Base-by-base conservation (phyloP, 2,797 vertebrate species). In the Cyclura pinguis region DNA sequence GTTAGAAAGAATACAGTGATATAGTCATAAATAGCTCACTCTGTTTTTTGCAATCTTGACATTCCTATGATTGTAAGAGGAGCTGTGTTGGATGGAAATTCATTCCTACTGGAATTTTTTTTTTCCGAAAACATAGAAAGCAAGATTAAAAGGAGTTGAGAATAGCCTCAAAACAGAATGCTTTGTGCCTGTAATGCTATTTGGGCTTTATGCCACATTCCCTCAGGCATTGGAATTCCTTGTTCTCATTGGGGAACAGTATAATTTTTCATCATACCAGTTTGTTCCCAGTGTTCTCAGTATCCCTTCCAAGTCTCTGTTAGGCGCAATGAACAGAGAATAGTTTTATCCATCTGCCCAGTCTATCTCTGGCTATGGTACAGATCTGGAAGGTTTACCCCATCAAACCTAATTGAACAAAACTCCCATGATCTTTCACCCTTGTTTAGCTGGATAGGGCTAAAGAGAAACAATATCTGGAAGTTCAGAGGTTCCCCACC, bases 11-110 rank as follows among this genome's bases (percentile, higher is more conserved):
- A 27, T 24, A 27, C 20, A 38, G 38, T 38, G 20, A 59, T 14
- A 59, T 38, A 62, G 73, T 93, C 87, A 92, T 91, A 84, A 95
- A 92, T 94, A 93, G 47, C 94, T 94, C 87, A 93, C 95, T 92
- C 91, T 57, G 80, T 92, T 72, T 80, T 93, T 89, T 90, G 77
- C 73, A 85, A 76, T 57, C 1, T 93, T 74, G 9, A 89, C 92
- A 90, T 89, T 94, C 80, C 42, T 92, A 84, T 80, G 74, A 92
- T 85, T 88, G 88, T 0, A 0, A 38, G 90, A 84, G 59, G 93
- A 86, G 78, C 91, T 57, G 55, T 81, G 89, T 38, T 42, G 89
- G 52, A 81, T 81, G 52, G 57, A 81, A 81, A 57, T 59, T 59
- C 32, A 62, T 82, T 38, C 55, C 20, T 82, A 62, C 18, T 80